Conservation (phyloP, 1,140 invertebrate species). For the Drosophila pruinosa region DNA sequence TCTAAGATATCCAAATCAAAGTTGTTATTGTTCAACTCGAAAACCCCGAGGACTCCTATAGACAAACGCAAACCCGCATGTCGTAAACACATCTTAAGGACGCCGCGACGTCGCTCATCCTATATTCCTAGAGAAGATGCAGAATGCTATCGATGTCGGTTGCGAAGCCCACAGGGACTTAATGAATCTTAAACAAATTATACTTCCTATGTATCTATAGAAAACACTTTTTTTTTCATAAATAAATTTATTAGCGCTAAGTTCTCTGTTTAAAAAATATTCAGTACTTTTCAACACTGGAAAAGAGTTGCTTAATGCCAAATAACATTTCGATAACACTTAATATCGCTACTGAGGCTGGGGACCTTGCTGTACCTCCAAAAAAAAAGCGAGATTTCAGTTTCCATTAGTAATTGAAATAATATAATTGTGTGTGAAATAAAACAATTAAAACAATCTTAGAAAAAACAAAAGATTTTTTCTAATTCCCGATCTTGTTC, state of each 20-base stretch:
- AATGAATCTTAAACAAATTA: neutral
- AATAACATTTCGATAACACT: neutral
- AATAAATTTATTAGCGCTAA: neutral
- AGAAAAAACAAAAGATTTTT: too few species aligned
- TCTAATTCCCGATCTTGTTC: too few species aligned
- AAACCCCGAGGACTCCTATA: neutral
- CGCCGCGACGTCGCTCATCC: neutral
- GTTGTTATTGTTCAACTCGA: neutral
- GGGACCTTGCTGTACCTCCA: neutral
- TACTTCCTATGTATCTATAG: neutral
- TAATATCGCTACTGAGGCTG: neutral
- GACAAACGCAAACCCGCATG: constrained; percentile 1
- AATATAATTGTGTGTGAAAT: too few species aligned
- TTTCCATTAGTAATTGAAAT: too few species aligned
- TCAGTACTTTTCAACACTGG: neutral
- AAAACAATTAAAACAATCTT: too few species aligned
- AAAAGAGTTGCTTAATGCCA: neutral
- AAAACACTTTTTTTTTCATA: neutral
- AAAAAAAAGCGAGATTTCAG: too few species aligned
- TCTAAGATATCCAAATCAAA: neutral
- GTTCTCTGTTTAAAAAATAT: neutral
- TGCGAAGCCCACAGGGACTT: constrained; percentile 11
- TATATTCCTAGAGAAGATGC: neutral
- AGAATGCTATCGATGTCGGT: constrained; percentile 39
- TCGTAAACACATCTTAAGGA: constrained; percentile 9